These are phyloP conservation scores for Acropora tenuis DNA, from an alignment of 64 coral and sea anemone species.

Conservation along the genomic window DNA sequence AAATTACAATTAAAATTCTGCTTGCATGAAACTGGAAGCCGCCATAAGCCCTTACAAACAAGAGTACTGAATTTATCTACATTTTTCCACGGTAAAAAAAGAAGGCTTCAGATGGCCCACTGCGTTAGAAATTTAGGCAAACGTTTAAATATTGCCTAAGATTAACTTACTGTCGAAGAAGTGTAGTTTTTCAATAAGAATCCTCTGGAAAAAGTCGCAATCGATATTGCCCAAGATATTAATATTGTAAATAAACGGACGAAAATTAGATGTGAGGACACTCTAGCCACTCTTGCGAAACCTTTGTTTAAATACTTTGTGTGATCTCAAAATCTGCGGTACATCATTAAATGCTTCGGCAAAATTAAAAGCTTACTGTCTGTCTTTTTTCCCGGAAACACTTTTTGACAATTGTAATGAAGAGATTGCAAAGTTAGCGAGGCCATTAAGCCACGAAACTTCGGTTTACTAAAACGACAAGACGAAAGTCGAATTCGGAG, in stretches of 20 bases:
- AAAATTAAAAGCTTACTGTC: too few relatives aligned
- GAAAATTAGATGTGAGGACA: not conserved
- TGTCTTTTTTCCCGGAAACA: too few relatives aligned
- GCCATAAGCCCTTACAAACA: not conserved
- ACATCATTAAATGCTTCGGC: not conserved
- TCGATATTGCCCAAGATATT: not conserved
- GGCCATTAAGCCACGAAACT: too few relatives aligned
- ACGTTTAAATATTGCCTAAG: not conserved
- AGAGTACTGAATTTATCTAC: not conserved
- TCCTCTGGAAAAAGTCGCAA: not conserved
- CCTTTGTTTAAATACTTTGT: not conserved
- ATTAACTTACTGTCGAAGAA: conserved; percentile 6
- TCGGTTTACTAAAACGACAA: too few relatives aligned
- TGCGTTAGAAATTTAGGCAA: not conserved
- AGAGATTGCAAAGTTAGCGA: too few relatives aligned
- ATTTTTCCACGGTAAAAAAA: not conserved
- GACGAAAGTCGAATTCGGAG: too few relatives aligned
- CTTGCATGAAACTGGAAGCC: not conserved
- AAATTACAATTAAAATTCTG: not conserved
- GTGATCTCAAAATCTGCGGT: conserved; percentile 3
- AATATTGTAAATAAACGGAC: not conserved
- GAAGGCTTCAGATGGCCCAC: not conserved
- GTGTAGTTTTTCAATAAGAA: not conserved
- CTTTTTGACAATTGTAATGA: too few relatives aligned
- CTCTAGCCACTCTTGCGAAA: not conserved